Percentiles rank a stretch among this genome's conserved stretches.
Evolutionary conservation across 2,113 vertebrate species (phyloP).

Genomic region (Dunckerocampus dactyliophorus): DNA sequence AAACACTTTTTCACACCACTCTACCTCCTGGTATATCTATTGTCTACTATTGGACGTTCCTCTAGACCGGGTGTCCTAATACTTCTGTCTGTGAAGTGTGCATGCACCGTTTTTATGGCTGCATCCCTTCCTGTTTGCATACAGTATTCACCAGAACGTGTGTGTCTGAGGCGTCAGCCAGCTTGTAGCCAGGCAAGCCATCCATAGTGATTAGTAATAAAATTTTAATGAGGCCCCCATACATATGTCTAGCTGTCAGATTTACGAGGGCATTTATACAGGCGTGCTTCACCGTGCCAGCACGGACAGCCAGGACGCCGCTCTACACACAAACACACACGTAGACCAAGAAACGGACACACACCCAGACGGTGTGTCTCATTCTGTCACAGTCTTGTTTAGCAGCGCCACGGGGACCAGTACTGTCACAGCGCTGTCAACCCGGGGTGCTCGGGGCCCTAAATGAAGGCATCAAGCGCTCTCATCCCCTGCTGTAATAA

Average conservation of each 20-base stretch:
- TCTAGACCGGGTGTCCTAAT: not conserved
- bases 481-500: conserved; percentile 70
- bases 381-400: conserved; percentile 50
- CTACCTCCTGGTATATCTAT: no score
- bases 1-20: no score
- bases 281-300: conserved; percentile 49
- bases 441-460: conserved; percentile 55
- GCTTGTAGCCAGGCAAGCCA: conserved; percentile 35
- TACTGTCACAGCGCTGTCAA: conserved; percentile 61
- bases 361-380: conserved; percentile 28
- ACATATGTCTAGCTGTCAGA: conserved; percentile 69
- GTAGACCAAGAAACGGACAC: conserved; percentile 27
- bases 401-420: conserved; percentile 64
- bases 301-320: conserved; percentile 41
- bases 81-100: not conserved
- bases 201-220: conserved; percentile 72
- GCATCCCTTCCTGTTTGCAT: conserved; percentile 23
- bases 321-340: conserved; percentile 16
- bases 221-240: conserved; percentile 67
- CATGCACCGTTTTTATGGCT: not conserved
- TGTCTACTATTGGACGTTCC: not conserved
- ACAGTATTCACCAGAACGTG: conserved; percentile 22
- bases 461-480: conserved; percentile 78
- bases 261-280: conserved; percentile 64
- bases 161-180: conserved; percentile 32